These are phyloP conservation scores for Penaeus monodon DNA, from an alignment of 2,888 invertebrate genomes.

Conservation along the genomic window DNA sequence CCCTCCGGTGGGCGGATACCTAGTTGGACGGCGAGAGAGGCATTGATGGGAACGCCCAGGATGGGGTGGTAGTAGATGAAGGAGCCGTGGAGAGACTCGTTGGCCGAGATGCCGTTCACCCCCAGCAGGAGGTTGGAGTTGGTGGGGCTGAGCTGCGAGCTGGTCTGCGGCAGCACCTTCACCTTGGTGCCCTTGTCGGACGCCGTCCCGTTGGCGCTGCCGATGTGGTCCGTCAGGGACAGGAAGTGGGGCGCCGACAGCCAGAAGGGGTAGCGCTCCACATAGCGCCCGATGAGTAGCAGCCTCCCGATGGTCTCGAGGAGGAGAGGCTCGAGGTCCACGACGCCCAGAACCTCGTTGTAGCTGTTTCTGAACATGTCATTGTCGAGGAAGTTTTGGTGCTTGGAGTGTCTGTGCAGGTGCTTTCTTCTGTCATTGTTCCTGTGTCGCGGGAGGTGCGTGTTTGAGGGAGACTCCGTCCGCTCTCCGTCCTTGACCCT, in stretches of 20 bases:
- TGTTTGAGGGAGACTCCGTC: conserved; percentile 4
- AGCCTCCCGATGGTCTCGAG: conserved; percentile 39
- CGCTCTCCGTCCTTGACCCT: conserved; percentile 40
- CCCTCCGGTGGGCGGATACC: conserved; percentile 54
- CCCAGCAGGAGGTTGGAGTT: conserved; percentile 19
- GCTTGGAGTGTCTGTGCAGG: conserved; percentile 43
- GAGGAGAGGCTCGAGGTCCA: conserved; percentile 50
- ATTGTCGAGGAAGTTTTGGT: conserved; percentile 37
- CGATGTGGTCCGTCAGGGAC: conserved; percentile 16
- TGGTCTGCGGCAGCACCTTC: conserved; percentile 1
- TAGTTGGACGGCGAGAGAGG: conserved; percentile 60
- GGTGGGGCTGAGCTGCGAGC: background rate
- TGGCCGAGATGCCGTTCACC: conserved; percentile 50
- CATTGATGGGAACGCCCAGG: conserved; percentile 62
- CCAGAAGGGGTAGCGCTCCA: conserved; percentile 60
- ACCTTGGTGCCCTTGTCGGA: conserved; percentile 12
- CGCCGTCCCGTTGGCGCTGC: conserved; percentile 12
- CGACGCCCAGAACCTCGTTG: conserved; percentile 50
- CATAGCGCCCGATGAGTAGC: conserved; percentile 35
- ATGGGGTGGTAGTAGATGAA: conserved; percentile 63
- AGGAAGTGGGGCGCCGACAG: conserved; percentile 60
- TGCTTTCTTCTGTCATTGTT: conserved; percentile 39
- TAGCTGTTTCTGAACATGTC: conserved; percentile 42
- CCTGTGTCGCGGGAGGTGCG: conserved; percentile 33
- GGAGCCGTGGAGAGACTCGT: conserved; percentile 58